Conservation (phyloP, 2,113 vertebrate genomes). For the Corvus moneduloides region DNA sequence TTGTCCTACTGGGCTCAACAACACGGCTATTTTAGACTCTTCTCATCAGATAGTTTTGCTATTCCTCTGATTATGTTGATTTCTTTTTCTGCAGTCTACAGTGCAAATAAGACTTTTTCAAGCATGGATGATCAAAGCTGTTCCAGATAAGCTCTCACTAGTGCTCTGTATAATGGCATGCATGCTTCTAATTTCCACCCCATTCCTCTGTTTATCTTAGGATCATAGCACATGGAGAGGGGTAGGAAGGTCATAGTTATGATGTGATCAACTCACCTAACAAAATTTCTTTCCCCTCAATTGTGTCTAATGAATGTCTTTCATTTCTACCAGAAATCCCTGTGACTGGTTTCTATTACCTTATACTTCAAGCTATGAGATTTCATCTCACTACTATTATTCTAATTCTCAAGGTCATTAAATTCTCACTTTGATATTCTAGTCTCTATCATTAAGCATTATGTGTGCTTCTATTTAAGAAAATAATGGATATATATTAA, state of each 20-base stretch:
- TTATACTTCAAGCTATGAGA: background rate
- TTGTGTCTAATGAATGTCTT: background rate
- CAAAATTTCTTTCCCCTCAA: background rate
- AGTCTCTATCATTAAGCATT: background rate
- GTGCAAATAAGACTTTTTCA: conserved; percentile 44
- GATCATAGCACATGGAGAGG: conserved; percentile 19
- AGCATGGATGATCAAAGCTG: conserved; percentile 46
- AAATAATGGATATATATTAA: background rate
- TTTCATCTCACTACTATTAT: background rate
- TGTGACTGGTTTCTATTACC: background rate
- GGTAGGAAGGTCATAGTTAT: conserved; percentile 19
- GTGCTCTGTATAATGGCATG: conserved; percentile 9
- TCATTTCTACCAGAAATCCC: conserved; percentile 4
- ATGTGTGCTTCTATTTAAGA: background rate
- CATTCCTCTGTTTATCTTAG: conserved; percentile 52
- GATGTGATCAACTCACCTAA: conserved; percentile 14
- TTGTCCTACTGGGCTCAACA: background rate
- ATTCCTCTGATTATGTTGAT: conserved; percentile 3
- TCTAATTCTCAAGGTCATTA: background rate
- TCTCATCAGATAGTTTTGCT: conserved; percentile 4
- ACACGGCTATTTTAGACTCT: background rate
- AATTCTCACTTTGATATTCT: background rate
- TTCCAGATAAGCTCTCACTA: conserved; percentile 29
- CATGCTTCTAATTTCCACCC: conserved; percentile 36
- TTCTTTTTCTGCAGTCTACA: conserved; percentile 1